Base-by-base conservation (phyloP, 2,888 invertebrate species). In the Candidula unifasciata region DNA sequence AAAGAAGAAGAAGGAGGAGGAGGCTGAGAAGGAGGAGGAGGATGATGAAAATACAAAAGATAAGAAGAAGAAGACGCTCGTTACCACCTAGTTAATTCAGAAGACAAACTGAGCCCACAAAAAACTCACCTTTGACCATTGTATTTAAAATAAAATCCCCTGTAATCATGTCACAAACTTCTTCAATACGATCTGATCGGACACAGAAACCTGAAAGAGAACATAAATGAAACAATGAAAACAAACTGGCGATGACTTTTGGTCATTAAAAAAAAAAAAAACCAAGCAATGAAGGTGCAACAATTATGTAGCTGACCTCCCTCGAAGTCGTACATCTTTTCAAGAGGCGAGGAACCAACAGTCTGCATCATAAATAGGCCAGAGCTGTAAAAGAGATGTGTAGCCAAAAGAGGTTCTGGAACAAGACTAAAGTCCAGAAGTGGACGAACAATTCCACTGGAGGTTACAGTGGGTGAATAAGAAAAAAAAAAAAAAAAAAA, bases 81-180 rank as follows among this genome's bases (percentile, higher is more conserved):
- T 24, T 16, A 60, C 5, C 21, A n/a, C 24, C 18, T 21, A n/a
- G 6, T 21, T 37, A 0, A 37, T 73, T 16, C 21, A 35, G 18
- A 16, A 37, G 37, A 35, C 73, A 16, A 3, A 21, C 37, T 6
- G 24, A 16, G 24, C 16, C 54, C 37, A 77, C 33, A n/a, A 74
- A 77, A n/a, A 16, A 88, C 91, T 89, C 88, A 93, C 93, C 91
- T 91, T 93, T 90, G 73, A 94, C 93, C 86, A 94, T 90, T 24
- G 94, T 94, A 86, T 92, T 91, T 24, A 94, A 89, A 24, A 90
- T 91, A n/a, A 92, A 92, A 87, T 94, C 94, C 54, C 93, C 94
- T 37, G 91, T 92, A 74, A 94, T 94, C 80, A 92, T 89, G 33
- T 89, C 87, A 89, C 94, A 94, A 18, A 93, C 90, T 54, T 87